phyloP scores from a whole-genome alignment of 2,113 vertebrate genomes.

The Cyanoramphus novaezelandiae region DNA sequence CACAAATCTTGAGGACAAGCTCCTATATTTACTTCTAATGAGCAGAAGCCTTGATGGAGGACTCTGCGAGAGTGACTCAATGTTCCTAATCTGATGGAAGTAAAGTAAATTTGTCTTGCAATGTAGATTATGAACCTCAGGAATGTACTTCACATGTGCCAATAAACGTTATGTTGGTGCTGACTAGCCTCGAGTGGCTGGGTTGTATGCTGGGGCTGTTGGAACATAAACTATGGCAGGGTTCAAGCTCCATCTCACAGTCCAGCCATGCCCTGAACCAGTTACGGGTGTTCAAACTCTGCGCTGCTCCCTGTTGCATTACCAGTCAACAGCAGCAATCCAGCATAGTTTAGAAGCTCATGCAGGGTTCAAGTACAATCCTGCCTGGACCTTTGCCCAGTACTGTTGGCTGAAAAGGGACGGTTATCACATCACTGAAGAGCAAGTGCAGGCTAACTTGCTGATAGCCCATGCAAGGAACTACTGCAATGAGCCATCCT shows the following conservation, averaged over 20 bases:
- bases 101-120: neutral
- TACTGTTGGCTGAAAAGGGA: neutral
- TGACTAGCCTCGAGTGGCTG: neutral
- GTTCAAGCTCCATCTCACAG: neutral
- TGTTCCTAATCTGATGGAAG: neutral
- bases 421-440: neutral
- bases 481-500: neutral
- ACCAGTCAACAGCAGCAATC: neutral
- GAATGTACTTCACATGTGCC: neutral
- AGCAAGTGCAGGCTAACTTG: neutral
- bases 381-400: neutral
- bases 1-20: neutral
- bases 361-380: neutral
- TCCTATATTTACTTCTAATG: neutral
- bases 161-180: fast-evolving
- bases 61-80: neutral
- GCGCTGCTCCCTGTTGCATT: neutral
- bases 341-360: neutral
- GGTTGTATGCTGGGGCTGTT: neutral
- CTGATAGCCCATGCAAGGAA: neutral
- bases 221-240: neutral
- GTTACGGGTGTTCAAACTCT: neutral
- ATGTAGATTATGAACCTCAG: neutral
- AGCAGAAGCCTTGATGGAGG: neutral
- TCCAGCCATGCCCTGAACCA: neutral